Conservation (phyloP, 1,140 invertebrate species). For the Stegodyphus mimosarum region DNA sequence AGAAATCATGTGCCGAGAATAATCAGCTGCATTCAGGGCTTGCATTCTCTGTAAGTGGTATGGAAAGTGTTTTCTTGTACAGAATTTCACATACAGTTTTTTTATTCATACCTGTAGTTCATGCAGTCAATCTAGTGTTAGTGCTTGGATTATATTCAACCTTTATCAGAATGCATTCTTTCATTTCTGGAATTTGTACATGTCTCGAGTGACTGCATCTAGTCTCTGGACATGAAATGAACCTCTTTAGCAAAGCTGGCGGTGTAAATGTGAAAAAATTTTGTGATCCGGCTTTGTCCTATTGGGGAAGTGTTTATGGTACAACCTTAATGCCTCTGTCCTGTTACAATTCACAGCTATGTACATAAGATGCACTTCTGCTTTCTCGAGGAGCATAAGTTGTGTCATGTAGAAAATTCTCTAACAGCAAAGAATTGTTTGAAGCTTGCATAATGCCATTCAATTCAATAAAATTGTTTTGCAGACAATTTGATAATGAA, state of each 20-base stretch:
- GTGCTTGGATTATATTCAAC: neutral
- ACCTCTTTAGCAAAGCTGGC: neutral
- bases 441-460: too few species aligned
- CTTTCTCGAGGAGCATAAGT: too few species aligned
- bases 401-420: too few species aligned
- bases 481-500: too few species aligned
- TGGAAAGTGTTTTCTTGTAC: neutral
- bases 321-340: neutral
- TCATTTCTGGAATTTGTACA: neutral
- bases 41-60: neutral
- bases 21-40: neutral
- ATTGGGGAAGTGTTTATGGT: neutral
- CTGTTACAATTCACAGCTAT: too few species aligned
- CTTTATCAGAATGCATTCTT: neutral
- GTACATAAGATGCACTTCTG: too few species aligned
- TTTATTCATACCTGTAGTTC: neutral
- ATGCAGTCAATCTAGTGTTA: neutral
- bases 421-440: too few species aligned
- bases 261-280: neutral
- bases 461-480: too few species aligned
- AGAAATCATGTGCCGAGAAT: neutral
- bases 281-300: neutral
- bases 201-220: neutral
- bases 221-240: neutral
- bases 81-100: neutral